These are phyloP conservation scores for Marasmarcha lunaedactyla DNA, from an alignment of 2,888 invertebrate species.

Conservation along the genomic window DNA sequence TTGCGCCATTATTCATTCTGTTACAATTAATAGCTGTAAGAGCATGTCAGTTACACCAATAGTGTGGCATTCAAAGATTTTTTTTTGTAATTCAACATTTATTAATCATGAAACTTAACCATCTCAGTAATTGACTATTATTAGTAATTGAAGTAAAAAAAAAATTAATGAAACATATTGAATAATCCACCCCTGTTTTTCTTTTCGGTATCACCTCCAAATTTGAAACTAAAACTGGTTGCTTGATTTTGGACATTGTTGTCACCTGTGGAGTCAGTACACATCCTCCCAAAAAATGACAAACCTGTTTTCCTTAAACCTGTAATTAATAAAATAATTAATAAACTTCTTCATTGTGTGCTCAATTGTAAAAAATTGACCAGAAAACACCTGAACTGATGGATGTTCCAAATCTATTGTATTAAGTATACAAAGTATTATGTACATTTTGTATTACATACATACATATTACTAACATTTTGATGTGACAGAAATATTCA, in stretches of 20 bases:
- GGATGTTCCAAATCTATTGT: no score
- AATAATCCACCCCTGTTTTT: constrained; percentile 45
- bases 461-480: no score
- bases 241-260: constrained; percentile 16
- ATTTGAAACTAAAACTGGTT: constrained; percentile 39
- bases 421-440: no score
- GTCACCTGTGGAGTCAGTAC: constrained; percentile 22
- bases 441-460: no score
- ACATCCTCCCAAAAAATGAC: constrained; percentile 37
- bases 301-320: constrained; percentile 44
- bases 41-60: constrained; percentile 87
- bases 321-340: constrained; percentile 15
- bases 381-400: no score
- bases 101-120: constrained; percentile 4
- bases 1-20: constrained; percentile 91
- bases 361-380: constrained; percentile 3
- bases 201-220: constrained; percentile 40
- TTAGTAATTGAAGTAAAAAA: constrained; percentile 4
- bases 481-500: no score
- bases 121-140: no score
- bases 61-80: constrained; percentile 9
- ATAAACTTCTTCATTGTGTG: neutral
- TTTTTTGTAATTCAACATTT: neutral
- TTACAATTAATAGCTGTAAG: constrained; percentile 90
- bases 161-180: constrained; percentile 41